Base-by-base conservation (phyloP, 1,140 invertebrate genomes). In the Ctenoplectra terminalis region DNA sequence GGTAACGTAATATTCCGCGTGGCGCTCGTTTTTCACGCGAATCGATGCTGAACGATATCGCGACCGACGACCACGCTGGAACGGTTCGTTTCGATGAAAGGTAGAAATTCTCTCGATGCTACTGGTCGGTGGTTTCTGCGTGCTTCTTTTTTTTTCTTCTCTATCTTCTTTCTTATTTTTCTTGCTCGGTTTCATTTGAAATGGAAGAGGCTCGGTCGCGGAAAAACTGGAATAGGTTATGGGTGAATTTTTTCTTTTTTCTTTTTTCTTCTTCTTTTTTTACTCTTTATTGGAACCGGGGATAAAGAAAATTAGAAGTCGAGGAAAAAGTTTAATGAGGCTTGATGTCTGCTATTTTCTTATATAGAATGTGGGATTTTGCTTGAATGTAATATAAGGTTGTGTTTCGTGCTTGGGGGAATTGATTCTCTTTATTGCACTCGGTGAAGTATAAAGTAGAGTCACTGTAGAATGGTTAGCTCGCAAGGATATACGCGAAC, bases 1-100 rank as follows among this genome's bases (percentile, higher is more conserved):
- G 81, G 81, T 83, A 52, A 67, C 50, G 48, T 77, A 77, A 84
- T 81, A 83, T 83, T 63, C 46, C 23, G 64, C 54, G 52, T 15
- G n/a, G 37, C 50, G 50, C 43, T 76, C 80, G 64, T 72, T 58
- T 58, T 58, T 58, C 37, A 71, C 48, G 7, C 31, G 67, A 13
- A 37, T 50, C 67, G 67, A 54, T 17, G 23, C 50, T 15, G 52
- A 56, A 40, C 31, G 50, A 56, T 71, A 71, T 52, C 69, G 13
- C 40, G 67, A 20, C 1, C 17, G 52, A 54, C 52, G 52, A 5
- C 23, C n/a, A 54, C 20, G n/a, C 4, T 40, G 2, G 34, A 37
- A 23, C 20, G n/a, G 23, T 26, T 54, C 17, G 37, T 54, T 29
- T 37, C 37, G 52, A 29, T 29, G 52, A 52, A 34, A 67, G 17